Conservation (phyloP, 2,888 invertebrate genomes). For the Erebia aethiops region DNA sequence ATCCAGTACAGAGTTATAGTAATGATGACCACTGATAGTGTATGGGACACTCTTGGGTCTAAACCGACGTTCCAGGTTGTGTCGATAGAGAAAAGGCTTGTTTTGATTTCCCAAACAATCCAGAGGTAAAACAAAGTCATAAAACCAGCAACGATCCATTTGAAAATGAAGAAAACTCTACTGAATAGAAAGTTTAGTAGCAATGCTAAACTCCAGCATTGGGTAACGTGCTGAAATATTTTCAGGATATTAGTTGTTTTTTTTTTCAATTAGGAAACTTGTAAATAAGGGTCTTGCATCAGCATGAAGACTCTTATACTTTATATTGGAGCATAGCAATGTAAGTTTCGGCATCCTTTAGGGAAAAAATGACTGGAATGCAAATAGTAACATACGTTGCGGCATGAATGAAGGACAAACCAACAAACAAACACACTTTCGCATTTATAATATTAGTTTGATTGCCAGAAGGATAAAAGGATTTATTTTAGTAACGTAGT, state of each 20-base stretch:
- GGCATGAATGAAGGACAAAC: too few species aligned
- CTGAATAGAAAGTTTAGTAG: constrained; percentile 91
- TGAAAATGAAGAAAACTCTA: constrained; percentile 91
- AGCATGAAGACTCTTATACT: too few species aligned
- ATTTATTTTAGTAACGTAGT: too few species aligned
- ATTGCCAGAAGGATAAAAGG: too few species aligned
- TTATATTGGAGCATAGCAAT: too few species aligned
- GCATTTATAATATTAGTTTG: too few species aligned
- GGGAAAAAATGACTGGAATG: too few species aligned
- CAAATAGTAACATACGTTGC: too few species aligned
- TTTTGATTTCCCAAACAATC: constrained; percentile 85
- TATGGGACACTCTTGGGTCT: constrained; percentile 87
- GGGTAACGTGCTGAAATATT: constrained; percentile 88
- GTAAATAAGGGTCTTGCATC: not conserved
- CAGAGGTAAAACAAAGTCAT: constrained; percentile 86
- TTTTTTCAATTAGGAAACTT: not conserved
- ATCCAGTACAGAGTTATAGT: constrained; percentile 91
- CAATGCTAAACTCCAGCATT: constrained; percentile 85
- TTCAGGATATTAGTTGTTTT: not conserved
- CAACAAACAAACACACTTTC: too few species aligned
- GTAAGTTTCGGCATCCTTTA: too few species aligned
- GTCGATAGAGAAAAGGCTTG: constrained; percentile 81
- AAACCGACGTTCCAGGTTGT: constrained; percentile 88
- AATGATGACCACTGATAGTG: constrained; percentile 88
- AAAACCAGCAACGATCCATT: constrained; percentile 86